Evolutionary conservation across 1,140 invertebrate genomes (phyloP).

Genomic region (Platyscapa corneri): DNA sequence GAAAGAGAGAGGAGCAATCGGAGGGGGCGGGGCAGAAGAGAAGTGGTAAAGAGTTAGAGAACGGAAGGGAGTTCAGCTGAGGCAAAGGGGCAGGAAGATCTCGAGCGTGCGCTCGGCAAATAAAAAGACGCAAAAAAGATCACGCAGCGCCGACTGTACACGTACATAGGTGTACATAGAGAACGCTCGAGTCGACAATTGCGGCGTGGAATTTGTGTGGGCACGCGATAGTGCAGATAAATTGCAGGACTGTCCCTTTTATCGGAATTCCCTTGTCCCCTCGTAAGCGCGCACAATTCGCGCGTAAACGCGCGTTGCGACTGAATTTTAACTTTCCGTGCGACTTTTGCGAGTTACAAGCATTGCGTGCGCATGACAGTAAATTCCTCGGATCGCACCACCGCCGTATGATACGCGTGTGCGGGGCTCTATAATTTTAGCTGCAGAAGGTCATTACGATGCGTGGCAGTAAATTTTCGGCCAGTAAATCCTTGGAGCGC

Average conservation of each 20-base stretch:
- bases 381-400: slow-evolving; percentile 4
- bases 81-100: not conserved
- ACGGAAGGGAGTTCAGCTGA: not conserved
- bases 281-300: not conserved
- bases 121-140: not conserved
- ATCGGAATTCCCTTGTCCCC: slow-evolving; percentile 31
- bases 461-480: slow-evolving; percentile 27
- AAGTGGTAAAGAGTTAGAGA: not conserved
- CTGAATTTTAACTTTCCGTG: not conserved
- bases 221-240: slow-evolving; percentile 2
- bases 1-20: not conserved
- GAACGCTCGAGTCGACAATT: not conserved
- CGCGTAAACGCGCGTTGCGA: not conserved
- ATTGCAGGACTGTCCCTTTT: slow-evolving; percentile 10
- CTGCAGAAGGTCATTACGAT: not conserved
- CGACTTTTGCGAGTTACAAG: not conserved
- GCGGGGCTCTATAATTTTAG: not conserved
- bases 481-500: slow-evolving; percentile 7
- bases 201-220: not conserved
- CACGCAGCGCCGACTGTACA: not conserved
- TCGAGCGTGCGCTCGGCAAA: not conserved
- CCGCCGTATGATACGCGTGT: not conserved
- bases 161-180: not conserved
- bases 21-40: too few species aligned
- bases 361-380: not conserved